A percentile compares a stretch with the other conserved stretches of the same genome.
These are phyloP conservation scores for Boleophthalmus pectinirostris DNA, from an alignment of 2,113 vertebrate species.

Conservation along the genomic window DNA sequence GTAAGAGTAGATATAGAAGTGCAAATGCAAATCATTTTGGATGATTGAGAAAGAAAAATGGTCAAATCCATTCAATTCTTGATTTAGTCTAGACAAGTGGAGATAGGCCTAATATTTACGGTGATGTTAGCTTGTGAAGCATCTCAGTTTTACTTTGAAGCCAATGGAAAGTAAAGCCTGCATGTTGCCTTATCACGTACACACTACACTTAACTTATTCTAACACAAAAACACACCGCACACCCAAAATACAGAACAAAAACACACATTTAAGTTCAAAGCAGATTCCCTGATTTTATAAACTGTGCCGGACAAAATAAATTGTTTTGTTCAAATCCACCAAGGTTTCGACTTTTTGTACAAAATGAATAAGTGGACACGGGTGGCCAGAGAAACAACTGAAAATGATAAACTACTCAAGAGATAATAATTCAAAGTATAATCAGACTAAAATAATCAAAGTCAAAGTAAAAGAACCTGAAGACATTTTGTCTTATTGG, in stretches of 20 bases:
- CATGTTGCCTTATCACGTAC: constrained; percentile 73
- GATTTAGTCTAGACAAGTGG: background rate
- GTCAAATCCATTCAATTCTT: background rate
- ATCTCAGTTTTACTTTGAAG: constrained; percentile 66
- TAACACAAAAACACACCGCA: constrained; percentile 10
- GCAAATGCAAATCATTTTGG: too few relatives aligned
- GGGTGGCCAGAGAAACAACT: too few relatives aligned
- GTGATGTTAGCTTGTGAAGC: constrained; percentile 46
- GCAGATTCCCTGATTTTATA: constrained; percentile 81
- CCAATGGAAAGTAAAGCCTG: constrained; percentile 68
- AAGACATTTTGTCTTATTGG: too few relatives aligned
- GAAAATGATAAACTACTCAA: background rate
- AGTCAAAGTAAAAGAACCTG: too few relatives aligned
- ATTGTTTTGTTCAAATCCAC: constrained; percentile 79
- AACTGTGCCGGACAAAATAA: constrained; percentile 78
- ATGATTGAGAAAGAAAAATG: too few relatives aligned
- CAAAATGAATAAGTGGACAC: background rate
- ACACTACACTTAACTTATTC: constrained; percentile 9
- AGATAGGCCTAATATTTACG: background rate
- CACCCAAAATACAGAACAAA: constrained; percentile 25
- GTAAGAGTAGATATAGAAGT: too few relatives aligned
- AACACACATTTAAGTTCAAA: constrained; percentile 68
- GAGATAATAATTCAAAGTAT: background rate
- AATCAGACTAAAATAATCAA: too few relatives aligned
- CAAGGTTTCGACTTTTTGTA: constrained; percentile 20